These are phyloP conservation scores for Cyanistes caeruleus DNA, from an alignment of 2,113 vertebrate genomes.

Conservation along the genomic window DNA sequence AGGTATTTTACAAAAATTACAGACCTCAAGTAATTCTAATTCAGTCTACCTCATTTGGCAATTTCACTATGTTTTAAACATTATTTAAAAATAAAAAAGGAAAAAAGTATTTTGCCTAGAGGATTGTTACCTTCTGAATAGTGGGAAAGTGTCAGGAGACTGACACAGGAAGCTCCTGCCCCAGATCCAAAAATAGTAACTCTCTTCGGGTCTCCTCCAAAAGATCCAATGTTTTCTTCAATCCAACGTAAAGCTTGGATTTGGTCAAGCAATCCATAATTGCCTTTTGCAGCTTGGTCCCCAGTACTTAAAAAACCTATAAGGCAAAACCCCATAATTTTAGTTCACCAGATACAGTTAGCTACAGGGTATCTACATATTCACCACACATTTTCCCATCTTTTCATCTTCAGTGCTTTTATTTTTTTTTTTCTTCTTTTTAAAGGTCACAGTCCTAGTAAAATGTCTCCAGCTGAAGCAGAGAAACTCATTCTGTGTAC, in stretches of 20 bases:
- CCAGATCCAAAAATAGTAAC: conserved; percentile 97
- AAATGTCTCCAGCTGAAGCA: conserved; percentile 5
- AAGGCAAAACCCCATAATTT: neutral
- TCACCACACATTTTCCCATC: neutral
- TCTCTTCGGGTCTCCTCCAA: conserved; percentile 93
- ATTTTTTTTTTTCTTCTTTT: neutral
- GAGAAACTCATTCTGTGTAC: neutral
- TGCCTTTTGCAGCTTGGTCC: conserved; percentile 95
- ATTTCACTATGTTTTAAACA: neutral
- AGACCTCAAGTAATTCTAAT: neutral
- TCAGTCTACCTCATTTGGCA: neutral
- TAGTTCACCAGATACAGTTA: neutral
- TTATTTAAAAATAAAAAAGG: neutral
- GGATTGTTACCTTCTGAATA: conserved; percentile 91
- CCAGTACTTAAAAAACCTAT: conserved; percentile 95
- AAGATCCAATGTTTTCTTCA: conserved; percentile 94
- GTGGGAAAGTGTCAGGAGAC: conserved; percentile 93
- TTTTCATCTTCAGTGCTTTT: neutral
- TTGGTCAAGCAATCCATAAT: conserved; percentile 96
- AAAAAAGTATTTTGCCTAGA: neutral
- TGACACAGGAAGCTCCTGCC: conserved; percentile 94
- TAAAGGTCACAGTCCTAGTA: neutral
- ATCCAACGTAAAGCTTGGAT: conserved; percentile 97
- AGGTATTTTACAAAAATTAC: neutral
- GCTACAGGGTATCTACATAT: conserved; percentile 23